phyloP scores from a whole-genome alignment of 2,888 invertebrate genomes.

The Physocephala rufipes region DNA sequence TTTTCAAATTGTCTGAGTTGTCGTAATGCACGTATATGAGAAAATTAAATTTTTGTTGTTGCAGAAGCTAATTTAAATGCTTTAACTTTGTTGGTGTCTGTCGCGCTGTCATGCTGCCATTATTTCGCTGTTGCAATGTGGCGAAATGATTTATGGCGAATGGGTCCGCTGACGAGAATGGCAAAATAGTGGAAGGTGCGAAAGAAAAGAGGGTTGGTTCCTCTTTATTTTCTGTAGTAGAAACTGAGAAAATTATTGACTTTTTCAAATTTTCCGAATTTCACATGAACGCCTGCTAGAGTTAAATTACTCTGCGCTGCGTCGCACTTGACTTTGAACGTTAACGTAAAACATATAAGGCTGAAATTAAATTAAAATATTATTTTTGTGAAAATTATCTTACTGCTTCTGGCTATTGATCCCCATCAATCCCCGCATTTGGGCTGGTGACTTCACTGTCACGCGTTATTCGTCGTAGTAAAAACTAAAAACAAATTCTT shows the following conservation, averaged over 20 bases:
- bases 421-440: too few relatives aligned
- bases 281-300: neutral
- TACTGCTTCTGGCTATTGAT: too few relatives aligned
- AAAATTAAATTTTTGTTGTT: slow-evolving; percentile 44
- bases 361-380: too few relatives aligned
- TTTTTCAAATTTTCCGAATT: neutral
- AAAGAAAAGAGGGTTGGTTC: neutral
- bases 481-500: too few relatives aligned
- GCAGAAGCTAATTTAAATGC: slow-evolving; percentile 61
- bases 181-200: neutral
- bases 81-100: slow-evolving; percentile 33
- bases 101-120: slow-evolving; percentile 1
- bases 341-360: too few relatives aligned
- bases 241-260: neutral
- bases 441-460: too few relatives aligned
- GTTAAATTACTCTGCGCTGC: too few relatives aligned
- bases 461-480: too few relatives aligned
- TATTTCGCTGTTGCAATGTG: slow-evolving; percentile 52
- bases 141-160: slow-evolving; percentile 63
- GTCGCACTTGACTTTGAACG: too few relatives aligned
- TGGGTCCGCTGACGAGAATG: slow-evolving; percentile 41
- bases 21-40: slow-evolving; percentile 32
- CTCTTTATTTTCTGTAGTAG: neutral
- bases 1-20: slow-evolving; percentile 40
- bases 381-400: too few relatives aligned